Conservation (phyloP, 2,888 invertebrate genomes). For the Pteria penguin region DNA sequence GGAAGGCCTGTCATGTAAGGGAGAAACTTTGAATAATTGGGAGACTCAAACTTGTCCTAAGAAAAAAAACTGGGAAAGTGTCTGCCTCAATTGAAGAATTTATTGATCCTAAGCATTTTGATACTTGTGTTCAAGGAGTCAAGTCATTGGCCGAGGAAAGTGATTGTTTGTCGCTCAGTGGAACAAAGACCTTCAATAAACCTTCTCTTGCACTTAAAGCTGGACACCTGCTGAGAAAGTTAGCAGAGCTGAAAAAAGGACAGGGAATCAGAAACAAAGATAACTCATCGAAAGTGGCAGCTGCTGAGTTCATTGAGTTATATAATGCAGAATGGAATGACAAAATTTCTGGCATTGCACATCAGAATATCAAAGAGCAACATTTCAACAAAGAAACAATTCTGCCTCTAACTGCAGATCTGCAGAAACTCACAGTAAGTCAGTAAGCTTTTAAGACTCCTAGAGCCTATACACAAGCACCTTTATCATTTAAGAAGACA, state of each 20-base stretch:
- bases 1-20: conserved; percentile 29
- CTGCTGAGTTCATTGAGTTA: too few relatives aligned
- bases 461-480: too few relatives aligned
- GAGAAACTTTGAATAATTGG: conserved; percentile 33
- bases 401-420: too few relatives aligned
- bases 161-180: conserved; percentile 18
- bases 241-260: conserved; percentile 35
- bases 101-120: conserved; percentile 12
- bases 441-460: too few relatives aligned
- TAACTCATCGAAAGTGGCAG: too few relatives aligned
- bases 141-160: conserved; percentile 22
- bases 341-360: too few relatives aligned
- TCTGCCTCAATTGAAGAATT: conserved; percentile 26
- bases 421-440: too few relatives aligned
- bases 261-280: conserved; percentile 29
- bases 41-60: conserved; percentile 26
- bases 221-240: conserved; percentile 29
- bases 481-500: too few relatives aligned
- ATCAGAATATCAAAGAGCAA: too few relatives aligned
- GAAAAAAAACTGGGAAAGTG: conserved; percentile 7
- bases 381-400: too few relatives aligned
- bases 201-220: conserved; percentile 34
- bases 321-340: too few relatives aligned
- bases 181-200: conserved; percentile 31
- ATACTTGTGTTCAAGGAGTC: conserved; percentile 26